Percentiles rank a stretch among this genome's conserved stretches.
Conservation (phyloP, 2,888 invertebrate species). For the Psylliodes chrysocephalus region DNA sequence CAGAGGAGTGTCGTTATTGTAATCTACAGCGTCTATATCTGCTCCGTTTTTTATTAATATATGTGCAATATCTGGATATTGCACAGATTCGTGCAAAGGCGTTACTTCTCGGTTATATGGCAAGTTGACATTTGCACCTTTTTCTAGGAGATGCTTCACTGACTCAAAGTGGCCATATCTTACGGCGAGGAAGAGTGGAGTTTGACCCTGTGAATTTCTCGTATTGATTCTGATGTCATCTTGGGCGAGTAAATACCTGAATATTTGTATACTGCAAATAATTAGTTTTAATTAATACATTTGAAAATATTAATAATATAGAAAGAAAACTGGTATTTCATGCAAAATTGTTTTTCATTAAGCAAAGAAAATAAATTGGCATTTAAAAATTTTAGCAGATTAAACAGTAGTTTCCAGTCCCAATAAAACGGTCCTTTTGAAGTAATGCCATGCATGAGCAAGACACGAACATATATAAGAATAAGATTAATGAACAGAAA, state of each 20-base stretch:
- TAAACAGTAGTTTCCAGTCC: no score
- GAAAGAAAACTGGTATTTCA: no score
- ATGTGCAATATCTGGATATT: constrained; percentile 41
- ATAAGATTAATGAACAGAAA: no score
- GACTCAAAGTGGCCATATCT: constrained; percentile 37
- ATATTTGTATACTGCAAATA: constrained; percentile 48
- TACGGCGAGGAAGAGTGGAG: constrained; percentile 48
- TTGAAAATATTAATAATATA: no score
- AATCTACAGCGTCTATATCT: constrained; percentile 48
- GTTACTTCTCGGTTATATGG: constrained; percentile 44
- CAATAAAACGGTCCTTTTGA: no score
- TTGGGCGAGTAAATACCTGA: constrained; percentile 45
- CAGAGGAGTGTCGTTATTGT: constrained; percentile 49
- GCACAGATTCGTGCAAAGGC: constrained; percentile 51
- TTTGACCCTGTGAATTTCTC: constrained; percentile 50
- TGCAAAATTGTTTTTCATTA: no score
- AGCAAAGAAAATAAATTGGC: no score
- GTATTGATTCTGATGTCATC: constrained; percentile 48
- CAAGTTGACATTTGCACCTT: constrained; percentile 50
- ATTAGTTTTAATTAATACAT: no score
- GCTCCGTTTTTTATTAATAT: constrained; percentile 51
- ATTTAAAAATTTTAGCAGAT: no score
- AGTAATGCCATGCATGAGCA: no score
- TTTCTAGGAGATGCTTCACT: constrained; percentile 45
- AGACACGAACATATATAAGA: no score